These are phyloP conservation scores for Hypsibius dujardini DNA, from an alignment of 1,140 invertebrate genomes.

Conservation along the genomic window DNA sequence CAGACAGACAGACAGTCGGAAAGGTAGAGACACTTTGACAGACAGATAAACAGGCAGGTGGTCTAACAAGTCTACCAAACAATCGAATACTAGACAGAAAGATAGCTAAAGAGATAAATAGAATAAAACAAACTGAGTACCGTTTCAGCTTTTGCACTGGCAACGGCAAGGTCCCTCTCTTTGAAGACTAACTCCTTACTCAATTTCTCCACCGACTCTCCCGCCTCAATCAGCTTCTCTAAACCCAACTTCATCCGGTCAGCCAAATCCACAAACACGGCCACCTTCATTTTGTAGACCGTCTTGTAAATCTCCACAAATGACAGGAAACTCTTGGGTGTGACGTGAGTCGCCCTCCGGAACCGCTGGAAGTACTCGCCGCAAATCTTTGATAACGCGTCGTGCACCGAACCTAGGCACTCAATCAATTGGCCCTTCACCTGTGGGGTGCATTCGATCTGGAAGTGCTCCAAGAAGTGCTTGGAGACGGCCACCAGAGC, in stretches of 20 bases:
- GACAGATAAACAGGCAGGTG: too few relatives aligned
- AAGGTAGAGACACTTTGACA: too few relatives aligned
- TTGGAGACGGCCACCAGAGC: constrained; percentile 78
- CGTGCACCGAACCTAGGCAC: constrained; percentile 77
- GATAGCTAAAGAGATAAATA: too few relatives aligned
- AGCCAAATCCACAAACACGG: constrained; percentile 70
- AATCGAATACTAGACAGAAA: too few relatives aligned
- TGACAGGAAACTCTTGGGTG: constrained; percentile 87
- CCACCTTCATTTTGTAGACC: constrained; percentile 68
- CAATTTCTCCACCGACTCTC: constrained; percentile 66
- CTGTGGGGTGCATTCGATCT: constrained; percentile 62
- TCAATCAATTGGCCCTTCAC: constrained; percentile 69
- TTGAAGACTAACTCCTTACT: constrained; percentile 79
- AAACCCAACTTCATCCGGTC: constrained; percentile 80
- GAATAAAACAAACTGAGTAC: constrained; percentile 24
- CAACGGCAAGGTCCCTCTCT: constrained; percentile 73
- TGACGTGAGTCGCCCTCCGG: constrained; percentile 78
- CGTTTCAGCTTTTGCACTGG: constrained; percentile 68
- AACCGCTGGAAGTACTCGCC: constrained; percentile 82
- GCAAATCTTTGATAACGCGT: constrained; percentile 70
- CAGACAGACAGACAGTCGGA: too few relatives aligned
- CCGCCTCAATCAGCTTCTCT: constrained; percentile 81
- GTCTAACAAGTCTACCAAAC: too few relatives aligned
- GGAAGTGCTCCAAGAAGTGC: constrained; percentile 72
- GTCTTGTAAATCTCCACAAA: constrained; percentile 87